A percentile compares a stretch with the other conserved stretches of the same genome.
phyloP scores from a whole-genome alignment of 2,113 vertebrate species.

The Nipponia nippon region DNA sequence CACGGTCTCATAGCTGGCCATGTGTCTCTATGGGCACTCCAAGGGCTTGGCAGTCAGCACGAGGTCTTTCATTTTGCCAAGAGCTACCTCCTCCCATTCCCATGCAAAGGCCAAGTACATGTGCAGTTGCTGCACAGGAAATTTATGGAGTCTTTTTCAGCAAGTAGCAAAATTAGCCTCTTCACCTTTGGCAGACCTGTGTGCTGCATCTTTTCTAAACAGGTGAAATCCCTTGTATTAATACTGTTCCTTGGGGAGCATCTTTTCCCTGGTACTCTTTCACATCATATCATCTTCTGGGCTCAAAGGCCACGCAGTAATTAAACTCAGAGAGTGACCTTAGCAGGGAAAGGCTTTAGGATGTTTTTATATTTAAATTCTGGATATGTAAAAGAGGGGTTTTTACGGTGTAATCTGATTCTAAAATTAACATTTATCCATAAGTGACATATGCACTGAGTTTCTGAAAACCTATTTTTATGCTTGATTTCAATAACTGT shows the following conservation, averaged over 20 bases:
- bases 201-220: background rate
- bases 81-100: background rate
- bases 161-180: background rate
- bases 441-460: fast-evolving
- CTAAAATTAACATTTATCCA: background rate
- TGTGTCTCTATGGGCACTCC: background rate
- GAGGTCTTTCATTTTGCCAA: background rate
- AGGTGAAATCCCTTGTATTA: background rate
- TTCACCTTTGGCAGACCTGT: background rate
- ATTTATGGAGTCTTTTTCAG: background rate
- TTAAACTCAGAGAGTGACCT: background rate
- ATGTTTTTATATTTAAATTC: background rate
- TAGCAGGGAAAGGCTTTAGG: background rate
- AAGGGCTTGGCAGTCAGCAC: background rate
- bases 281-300: background rate
- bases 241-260: background rate
- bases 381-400: background rate
- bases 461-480: background rate
- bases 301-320: background rate
- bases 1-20: fast-evolving
- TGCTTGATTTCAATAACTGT: background rate
- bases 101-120: background rate
- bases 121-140: background rate
- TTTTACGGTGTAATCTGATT: background rate
- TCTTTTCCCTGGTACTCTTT: background rate